Conservation (phyloP, 1,140 invertebrate genomes). For the Brachionus sp. region DNA sequence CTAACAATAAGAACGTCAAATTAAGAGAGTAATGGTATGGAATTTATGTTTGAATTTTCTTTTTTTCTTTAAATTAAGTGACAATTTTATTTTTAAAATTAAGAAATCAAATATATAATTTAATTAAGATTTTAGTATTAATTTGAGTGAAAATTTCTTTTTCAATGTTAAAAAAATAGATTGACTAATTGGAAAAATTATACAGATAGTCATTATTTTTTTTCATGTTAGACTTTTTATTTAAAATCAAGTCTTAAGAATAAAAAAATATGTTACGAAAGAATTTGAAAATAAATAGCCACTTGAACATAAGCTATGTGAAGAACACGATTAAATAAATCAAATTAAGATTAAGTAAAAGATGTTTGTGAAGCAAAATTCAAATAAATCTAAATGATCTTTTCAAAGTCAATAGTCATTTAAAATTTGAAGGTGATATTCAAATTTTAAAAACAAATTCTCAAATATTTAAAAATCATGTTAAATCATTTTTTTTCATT, state of each 20-base stretch:
- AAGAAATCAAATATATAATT: too few relatives aligned
- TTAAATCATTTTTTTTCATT: conserved; percentile 6
- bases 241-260: neutral
- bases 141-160: too few relatives aligned
- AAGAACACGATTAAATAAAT: conserved; percentile 3
- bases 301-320: neutral
- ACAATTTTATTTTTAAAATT: too few relatives aligned
- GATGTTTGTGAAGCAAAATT: neutral
- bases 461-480: conserved; percentile 44
- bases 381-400: neutral
- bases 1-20: too few relatives aligned
- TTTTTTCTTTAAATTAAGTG: too few relatives aligned
- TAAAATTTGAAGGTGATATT: neutral
- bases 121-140: too few relatives aligned
- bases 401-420: neutral
- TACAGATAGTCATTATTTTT: neutral
- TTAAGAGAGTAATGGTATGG: too few relatives aligned
- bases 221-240: neutral
- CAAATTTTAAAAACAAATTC: neutral
- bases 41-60: too few relatives aligned
- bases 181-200: neutral
- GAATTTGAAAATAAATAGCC: neutral
- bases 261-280: neutral
- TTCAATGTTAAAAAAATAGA: too few relatives aligned
- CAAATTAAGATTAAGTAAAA: conserved; percentile 7